Evolutionary conservation across 2,888 invertebrate genomes (phyloP), one percentile per base, ranked within the genome.

Genomic region (Synanthedon tipuliformis): DNA sequence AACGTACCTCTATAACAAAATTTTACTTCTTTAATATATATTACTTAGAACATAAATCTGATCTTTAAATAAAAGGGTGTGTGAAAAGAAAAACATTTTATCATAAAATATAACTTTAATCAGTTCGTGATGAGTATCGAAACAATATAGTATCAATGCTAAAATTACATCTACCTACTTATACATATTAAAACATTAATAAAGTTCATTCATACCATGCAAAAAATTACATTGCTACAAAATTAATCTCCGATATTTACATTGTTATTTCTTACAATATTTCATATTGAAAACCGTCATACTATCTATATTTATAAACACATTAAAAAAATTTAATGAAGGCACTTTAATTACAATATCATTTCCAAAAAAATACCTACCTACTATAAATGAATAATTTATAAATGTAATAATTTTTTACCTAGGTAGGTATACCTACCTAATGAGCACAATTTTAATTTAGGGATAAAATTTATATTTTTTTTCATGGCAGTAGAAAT

Each of bases 41-140:
- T n/a, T n/a, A 8, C 1, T 8, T 34, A 8, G 27, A 27, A 27
- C 5, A 27, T 34, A 3, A 27, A 27, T 27, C 0, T 5, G 34
- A 3, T 23, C 0, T 23, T 23, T 23, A 23, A 34, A 34, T 34
- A 10, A 34, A 34, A 34, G 34, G 34, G 10, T 10, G 34, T 3
- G 10, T 34, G 45, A 45, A 45, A 45, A 45, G 11, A 7, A 4
- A 15, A 45, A 45, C 13, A 13, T 61, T 63, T 65, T 66, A 69
- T 78, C 75, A 75, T 80, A 81, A 82, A 81, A 81, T 81, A 81
- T 85, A 82, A 81, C 81, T 76, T 45, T 45, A 45, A 80, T 86
- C 86, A 85, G 85, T 86, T 85, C 85, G 69, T 77, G 78, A 83
- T 86, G 85, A 86, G 86, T 86, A 86, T 86, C 83, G 80, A 83